Evolutionary conservation across 2,888 invertebrate species (phyloP).

Genomic region (Parnassius mnemosyne): DNA sequence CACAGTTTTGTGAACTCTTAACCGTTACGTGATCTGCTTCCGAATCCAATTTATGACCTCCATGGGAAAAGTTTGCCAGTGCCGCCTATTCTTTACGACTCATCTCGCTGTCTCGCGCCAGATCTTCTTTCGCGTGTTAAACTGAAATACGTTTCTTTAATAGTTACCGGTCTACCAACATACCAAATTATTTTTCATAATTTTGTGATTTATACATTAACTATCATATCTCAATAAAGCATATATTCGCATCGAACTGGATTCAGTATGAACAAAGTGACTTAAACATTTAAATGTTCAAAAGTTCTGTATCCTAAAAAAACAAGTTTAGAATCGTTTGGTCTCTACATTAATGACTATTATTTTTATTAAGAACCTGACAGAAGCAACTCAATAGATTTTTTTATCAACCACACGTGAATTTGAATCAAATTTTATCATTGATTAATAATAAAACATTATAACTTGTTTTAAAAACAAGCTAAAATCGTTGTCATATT

Average conservation of each 20-base stretch:
- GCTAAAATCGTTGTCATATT: too few species aligned
- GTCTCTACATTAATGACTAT: background rate
- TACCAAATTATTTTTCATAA: background rate
- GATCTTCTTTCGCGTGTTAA: constrained; percentile 26
- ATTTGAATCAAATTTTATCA: too few species aligned
- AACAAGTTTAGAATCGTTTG: constrained; percentile 54
- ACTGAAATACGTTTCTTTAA: constrained; percentile 17
- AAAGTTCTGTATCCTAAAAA: constrained; percentile 66
- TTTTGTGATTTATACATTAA: background rate
- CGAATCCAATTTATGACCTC: constrained; percentile 79
- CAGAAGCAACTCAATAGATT: background rate
- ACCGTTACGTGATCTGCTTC: constrained; percentile 81
- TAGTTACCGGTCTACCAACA: constrained; percentile 4
- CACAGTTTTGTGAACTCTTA: constrained; percentile 80
- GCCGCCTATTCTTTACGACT: constrained; percentile 75
- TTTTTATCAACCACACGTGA: too few species aligned
- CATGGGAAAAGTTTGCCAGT: constrained; percentile 71
- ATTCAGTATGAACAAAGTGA: constrained; percentile 56
- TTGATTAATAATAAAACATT: too few species aligned
- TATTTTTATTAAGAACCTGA: too few species aligned
- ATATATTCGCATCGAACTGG: constrained; percentile 35
- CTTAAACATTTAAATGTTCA: constrained; percentile 53
- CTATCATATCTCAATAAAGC: too few species aligned
- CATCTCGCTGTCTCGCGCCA: constrained; percentile 54
- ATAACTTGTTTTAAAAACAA: too few species aligned